phyloP scores from a whole-genome alignment of 37 sponge, comb jelly and placozoan genomes.

The Dysidea cf. avara region DNA sequence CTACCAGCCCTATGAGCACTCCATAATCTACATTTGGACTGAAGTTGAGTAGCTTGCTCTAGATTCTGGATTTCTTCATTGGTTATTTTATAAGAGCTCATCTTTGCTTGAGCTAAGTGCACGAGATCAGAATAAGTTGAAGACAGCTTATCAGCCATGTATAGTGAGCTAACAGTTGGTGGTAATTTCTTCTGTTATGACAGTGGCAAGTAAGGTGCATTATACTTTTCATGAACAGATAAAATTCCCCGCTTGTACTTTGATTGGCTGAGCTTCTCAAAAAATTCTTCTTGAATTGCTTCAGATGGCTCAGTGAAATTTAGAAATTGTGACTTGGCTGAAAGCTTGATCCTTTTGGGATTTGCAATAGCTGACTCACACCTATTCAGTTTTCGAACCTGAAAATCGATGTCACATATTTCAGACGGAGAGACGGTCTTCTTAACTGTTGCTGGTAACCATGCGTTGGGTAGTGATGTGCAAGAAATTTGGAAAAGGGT shows the following conservation, averaged over 20 bases:
- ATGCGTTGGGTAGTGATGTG: no score
- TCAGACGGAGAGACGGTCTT: no score
- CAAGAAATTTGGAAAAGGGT: no score
- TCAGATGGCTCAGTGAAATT: conserved; percentile 2
- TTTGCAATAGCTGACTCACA: no score
- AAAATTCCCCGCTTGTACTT: conserved; percentile 19
- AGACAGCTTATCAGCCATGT: background rate
- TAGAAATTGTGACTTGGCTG: no score
- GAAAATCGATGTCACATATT: no score
- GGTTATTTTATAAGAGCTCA: background rate
- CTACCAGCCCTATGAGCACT: conserved; percentile 21
- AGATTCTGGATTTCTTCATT: background rate
- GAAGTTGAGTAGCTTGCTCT: conserved; percentile 6
- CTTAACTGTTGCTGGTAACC: no score
- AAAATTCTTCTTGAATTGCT: background rate
- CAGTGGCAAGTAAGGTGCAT: conserved; percentile 1
- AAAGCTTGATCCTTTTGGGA: no score
- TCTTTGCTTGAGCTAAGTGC: background rate
- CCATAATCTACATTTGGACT: conserved; percentile 20
- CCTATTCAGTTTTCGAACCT: no score
- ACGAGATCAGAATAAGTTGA: conserved; percentile 4
- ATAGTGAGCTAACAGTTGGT: background rate
- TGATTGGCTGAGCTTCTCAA: background rate
- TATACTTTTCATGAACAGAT: conserved; percentile 7
- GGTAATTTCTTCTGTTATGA: conserved; percentile 1